Evolutionary conservation across 1,140 invertebrate genomes (phyloP).

Genomic region (Drosophila leontia): DNA sequence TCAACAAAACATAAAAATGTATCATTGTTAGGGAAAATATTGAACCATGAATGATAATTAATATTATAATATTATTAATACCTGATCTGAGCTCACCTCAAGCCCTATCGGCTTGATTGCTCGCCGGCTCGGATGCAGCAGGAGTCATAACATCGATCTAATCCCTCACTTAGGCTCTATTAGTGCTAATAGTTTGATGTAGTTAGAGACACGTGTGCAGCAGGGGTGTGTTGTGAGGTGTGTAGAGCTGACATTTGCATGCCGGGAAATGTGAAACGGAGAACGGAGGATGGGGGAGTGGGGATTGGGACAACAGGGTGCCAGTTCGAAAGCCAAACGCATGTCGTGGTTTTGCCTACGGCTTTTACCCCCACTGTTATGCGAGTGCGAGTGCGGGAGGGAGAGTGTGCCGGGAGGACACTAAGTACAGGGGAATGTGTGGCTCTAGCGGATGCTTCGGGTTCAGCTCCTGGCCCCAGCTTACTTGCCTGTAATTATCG

Average conservation of each 20-base stretch:
- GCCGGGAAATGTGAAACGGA: neutral
- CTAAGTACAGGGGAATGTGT: slow-evolving; percentile 5
- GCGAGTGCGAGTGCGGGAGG: neutral
- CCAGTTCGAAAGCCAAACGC: slow-evolving; percentile 15
- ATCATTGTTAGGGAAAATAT: too few species aligned
- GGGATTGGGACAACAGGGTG: neutral
- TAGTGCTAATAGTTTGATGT: slow-evolving; percentile 71
- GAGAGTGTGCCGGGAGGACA: neutral
- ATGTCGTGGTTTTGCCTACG: slow-evolving; percentile 13
- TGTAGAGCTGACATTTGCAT: slow-evolving; percentile 14
- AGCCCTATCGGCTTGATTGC: slow-evolving; percentile 25
- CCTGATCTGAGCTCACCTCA: too few species aligned
- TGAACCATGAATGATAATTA: too few species aligned
- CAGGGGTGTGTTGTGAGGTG: neutral
- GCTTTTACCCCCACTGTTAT: slow-evolving; percentile 27
- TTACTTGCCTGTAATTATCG: slow-evolving; percentile 29
- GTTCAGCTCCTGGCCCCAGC: slow-evolving; percentile 10
- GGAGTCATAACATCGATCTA: slow-evolving; percentile 69
- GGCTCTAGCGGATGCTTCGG: slow-evolving; percentile 5
- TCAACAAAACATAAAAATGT: too few species aligned
- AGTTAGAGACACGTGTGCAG: slow-evolving; percentile 52
- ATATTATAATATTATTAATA: too few species aligned
- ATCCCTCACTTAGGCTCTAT: slow-evolving; percentile 68
- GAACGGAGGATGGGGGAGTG: neutral
- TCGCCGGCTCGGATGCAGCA: slow-evolving; percentile 21